These are phyloP conservation scores for Pachyseris speciosa DNA, from an alignment of 64 coral and sea anemone genomes.

Conservation along the genomic window DNA sequence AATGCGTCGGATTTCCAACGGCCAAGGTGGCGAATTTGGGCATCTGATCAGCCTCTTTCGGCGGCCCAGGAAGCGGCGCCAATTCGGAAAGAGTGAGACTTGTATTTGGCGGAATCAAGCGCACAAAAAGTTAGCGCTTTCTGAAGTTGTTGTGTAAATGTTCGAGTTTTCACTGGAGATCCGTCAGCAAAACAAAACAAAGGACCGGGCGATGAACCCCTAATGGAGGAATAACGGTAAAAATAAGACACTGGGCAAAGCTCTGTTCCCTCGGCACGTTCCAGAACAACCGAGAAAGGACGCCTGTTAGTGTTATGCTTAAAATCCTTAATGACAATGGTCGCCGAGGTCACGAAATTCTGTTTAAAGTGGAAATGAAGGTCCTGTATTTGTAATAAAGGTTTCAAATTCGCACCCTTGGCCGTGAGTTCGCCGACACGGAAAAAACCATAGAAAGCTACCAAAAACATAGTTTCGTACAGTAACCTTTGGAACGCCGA, in stretches of 20 bases:
- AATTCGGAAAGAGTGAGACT: not conserved
- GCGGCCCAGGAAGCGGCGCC: not conserved
- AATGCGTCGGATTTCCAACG: too few species aligned
- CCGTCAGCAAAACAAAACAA: conserved; percentile 6
- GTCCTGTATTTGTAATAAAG: not conserved
- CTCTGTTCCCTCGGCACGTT: not conserved
- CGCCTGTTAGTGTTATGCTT: not conserved
- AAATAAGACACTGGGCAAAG: not conserved
- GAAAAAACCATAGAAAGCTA: conserved; percentile 32
- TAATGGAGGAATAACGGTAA: not conserved
- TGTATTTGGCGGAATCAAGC: not conserved
- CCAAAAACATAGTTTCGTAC: conserved; percentile 2
- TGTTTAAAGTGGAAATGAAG: not conserved
- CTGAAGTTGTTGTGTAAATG: not conserved
- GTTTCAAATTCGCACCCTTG: not conserved
- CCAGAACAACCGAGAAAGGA: not conserved
- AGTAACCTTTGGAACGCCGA: not conserved
- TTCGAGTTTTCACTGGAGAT: not conserved
- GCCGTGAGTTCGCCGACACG: conserved; percentile 9
- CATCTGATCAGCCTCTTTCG: not conserved
- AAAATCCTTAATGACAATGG: not conserved
- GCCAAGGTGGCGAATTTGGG: too few species aligned
- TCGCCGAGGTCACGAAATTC: not conserved
- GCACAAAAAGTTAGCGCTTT: not conserved
- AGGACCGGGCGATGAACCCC: not conserved